Base-by-base conservation (phyloP, 2,797 vertebrate species). In the Pteronotus mesoamericanus region DNA sequence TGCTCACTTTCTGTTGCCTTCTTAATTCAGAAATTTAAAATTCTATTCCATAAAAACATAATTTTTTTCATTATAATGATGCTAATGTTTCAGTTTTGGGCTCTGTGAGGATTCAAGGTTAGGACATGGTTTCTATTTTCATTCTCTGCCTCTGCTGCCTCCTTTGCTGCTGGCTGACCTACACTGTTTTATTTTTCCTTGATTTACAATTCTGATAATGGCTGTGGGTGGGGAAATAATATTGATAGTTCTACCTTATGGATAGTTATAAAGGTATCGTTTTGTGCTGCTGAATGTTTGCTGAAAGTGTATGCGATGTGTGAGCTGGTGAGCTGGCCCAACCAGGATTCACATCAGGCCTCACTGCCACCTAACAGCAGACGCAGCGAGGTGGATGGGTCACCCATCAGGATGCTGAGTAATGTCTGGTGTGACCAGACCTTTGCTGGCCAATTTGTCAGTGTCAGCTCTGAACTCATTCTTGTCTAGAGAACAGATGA, bases 401-500 rank as follows among this genome's bases (percentile, higher is more conserved):
- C 92, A 89, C 82, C 92, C 89, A 85, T 92, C 74, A 53, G 46
- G 88, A 89, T 64, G 77, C 87, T 95, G 94, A 97, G 39, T 82
- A 59, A 96, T 90, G 61, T 68, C 59, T 87, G 32, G 32, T 64
- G 26, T 77, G 77, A 74, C 74, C 64, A 82, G 83, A 71, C 16
- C 34, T 93, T 68, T 91, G 69, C 91, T 64, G 89, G 86, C 57
- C 96, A 68, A 78, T 97, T 95, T 95, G 37, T 97, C 96, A 91
- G 1, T 97, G 96, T 97, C 94, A 79, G n/a, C 77, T 77, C 80
- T 85, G 78, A 89, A 69, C 64, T 90, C 68, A 14, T 93, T 95
- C 79, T 96, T 97, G 84, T 95, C 89, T 86, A 48, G 74, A 97
- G 80, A 85, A 94, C 71, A 96, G 94, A 96, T 94, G 89, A 96